These are phyloP conservation scores for Odontophorus gujanensis DNA, from an alignment of 2,113 vertebrate genomes.

Conservation along the genomic window DNA sequence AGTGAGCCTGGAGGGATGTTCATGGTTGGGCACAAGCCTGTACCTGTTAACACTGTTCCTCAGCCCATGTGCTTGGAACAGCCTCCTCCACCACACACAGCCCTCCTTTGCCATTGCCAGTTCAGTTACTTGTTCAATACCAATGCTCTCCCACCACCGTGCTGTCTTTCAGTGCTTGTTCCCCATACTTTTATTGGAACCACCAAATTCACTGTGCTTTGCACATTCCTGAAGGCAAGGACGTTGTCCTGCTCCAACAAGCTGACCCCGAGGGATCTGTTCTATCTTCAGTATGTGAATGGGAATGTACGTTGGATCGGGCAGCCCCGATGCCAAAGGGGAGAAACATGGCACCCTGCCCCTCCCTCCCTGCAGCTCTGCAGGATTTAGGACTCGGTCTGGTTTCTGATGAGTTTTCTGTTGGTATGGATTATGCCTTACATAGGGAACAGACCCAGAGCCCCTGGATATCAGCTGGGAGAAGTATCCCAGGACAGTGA, in stretches of 20 bases:
- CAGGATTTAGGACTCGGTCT: neutral
- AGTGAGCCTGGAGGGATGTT: neutral
- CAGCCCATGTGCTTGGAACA: neutral
- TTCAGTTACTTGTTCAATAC: neutral
- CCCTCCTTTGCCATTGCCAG: neutral
- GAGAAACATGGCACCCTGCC: neutral
- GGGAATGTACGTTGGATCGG: fast-evolving
- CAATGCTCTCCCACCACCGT: neutral
- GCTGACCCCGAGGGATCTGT: slow-evolving; percentile 4
- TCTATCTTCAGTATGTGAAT: fast-evolving
- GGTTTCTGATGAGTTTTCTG: neutral
- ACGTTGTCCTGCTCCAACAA: slow-evolving; percentile 4
- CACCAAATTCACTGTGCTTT: neutral
- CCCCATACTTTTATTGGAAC: neutral
- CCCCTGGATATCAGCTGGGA: neutral
- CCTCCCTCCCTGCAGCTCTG: neutral
- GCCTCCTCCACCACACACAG: neutral
- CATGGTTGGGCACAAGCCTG: neutral
- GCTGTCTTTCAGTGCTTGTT: neutral
- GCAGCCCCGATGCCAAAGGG: neutral
- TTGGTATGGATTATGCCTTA: neutral
- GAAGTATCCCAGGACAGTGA: neutral
- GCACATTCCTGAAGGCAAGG: neutral
- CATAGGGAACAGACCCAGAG: neutral
- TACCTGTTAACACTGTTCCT: neutral